These are phyloP conservation scores for Drosophila ohnishii DNA, from an alignment of 1,140 invertebrate genomes.

Conservation along the genomic window DNA sequence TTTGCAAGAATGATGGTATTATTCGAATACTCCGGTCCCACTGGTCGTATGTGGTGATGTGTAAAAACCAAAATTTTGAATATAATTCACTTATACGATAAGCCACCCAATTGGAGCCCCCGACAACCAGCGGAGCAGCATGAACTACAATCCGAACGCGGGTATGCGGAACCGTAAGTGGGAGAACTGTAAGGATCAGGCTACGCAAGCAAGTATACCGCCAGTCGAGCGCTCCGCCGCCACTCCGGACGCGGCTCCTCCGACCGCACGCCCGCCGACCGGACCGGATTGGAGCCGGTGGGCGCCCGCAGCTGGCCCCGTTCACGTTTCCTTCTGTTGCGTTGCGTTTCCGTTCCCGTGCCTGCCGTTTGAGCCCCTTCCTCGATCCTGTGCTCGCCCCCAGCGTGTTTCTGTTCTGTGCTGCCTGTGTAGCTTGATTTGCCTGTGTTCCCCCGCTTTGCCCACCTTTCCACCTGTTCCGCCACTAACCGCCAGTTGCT, in stretches of 20 bases:
- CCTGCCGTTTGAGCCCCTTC: constrained; percentile 1
- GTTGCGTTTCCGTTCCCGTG: constrained; percentile 9
- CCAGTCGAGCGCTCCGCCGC: constrained; percentile 24
- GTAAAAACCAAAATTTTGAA: constrained; percentile 35
- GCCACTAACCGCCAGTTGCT: constrained; percentile 12
- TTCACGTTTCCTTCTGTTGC: constrained; percentile 32
- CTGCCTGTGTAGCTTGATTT: constrained; percentile 67
- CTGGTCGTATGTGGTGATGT: constrained; percentile 41
- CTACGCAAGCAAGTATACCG: constrained; percentile 73
- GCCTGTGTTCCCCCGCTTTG: constrained; percentile 36
- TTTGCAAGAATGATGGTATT: too few species aligned
- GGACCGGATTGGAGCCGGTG: constrained; percentile 16
- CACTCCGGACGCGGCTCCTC: constrained; percentile 9
- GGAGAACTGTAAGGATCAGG: constrained; percentile 82
- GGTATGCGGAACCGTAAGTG: constrained; percentile 84
- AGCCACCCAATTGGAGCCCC: constrained; percentile 13
- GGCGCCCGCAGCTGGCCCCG: constrained; percentile 6
- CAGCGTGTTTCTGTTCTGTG: constrained; percentile 34
- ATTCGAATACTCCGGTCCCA: too few species aligned
- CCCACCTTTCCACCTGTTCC: not conserved
- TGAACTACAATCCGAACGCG: constrained; percentile 84
- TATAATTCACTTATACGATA: constrained; percentile 16
- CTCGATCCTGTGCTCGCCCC: constrained; percentile 10
- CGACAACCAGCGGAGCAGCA: not conserved
- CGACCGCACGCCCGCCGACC: constrained; percentile 12